phyloP scores from a whole-genome alignment of 2,113 vertebrate species.

The Falco punctatus region DNA sequence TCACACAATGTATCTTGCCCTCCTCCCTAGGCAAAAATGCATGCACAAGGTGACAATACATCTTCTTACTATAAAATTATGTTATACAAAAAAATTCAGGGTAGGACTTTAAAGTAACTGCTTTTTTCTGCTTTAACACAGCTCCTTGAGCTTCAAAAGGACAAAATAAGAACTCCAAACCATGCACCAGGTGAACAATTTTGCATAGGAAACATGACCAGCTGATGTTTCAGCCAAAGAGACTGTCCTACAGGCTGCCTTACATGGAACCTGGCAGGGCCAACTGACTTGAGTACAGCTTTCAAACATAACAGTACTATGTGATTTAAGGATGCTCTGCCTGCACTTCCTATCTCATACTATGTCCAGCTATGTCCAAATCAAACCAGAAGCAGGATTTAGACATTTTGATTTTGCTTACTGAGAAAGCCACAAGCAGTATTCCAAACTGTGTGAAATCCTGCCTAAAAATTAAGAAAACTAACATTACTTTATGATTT shows the following conservation, averaged over 20 bases:
- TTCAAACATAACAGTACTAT: accelerated
- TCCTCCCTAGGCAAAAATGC: not conserved
- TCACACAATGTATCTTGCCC: accelerated
- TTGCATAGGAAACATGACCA: not conserved
- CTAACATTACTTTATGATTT: not conserved
- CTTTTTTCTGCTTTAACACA: not conserved
- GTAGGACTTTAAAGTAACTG: not conserved
- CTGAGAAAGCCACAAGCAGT: not conserved
- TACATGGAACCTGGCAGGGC: not conserved
- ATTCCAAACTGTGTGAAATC: not conserved
- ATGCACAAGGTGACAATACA: not conserved
- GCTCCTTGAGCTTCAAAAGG: not conserved
- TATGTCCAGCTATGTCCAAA: not conserved
- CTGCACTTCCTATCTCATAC: not conserved
- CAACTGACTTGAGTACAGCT: too few species aligned
- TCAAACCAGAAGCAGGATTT: not conserved
- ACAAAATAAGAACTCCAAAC: not conserved
- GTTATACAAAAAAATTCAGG: not conserved
- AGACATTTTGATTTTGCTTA: not conserved
- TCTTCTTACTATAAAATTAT: not conserved
- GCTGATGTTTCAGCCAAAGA: not conserved
- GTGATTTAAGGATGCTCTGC: not conserved
- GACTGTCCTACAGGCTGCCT: not conserved
- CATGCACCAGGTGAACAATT: not conserved
- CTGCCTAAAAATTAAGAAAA: not conserved